Evolutionary conservation across 2,888 invertebrate genomes (phyloP), one percentile per base, ranked within the genome.

Genomic region (Apodemia hepburni): DNA sequence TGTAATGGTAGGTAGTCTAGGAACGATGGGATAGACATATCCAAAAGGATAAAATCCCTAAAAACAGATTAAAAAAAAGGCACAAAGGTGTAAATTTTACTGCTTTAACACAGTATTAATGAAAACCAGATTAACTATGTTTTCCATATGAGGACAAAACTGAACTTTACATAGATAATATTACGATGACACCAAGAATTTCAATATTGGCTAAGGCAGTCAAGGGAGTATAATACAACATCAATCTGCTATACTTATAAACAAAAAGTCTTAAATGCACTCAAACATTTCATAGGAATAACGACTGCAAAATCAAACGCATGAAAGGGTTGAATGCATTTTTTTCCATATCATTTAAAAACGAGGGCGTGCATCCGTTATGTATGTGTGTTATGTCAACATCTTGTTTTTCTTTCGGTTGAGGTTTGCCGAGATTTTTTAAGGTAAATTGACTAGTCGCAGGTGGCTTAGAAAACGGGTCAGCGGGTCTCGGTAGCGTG

Each of bases 341-440:
- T 81, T 87, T 22, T 87, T 69, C 77, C 76, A 65, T 84, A 81
- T 68, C 73, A 63, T 62, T 38, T n/a, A 49, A 70, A 84, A 91
- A 87, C 73, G 85, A 79, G 90, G 87, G 75, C 89, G 83, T 77
- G 75, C 73, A 74, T 73, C 79, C 75, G 83, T 80, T 84, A 82
- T 70, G 75, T 84, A 87, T 87, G 86, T 88, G 77, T 87, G 88
- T 87, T 86, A 82, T 76, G 87, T 85, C 81, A 88, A 89, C 91
- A 89, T 73, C 78, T 80, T 76, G 81, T 80, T 88, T 90, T 85
- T 87, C 86, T 88, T 87, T 85, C 74, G 77, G 77, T 72, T 72
- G 80, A 78, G 81, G 84, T 82, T 87, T 84, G 78, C 80, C 70
- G 78, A 84, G 82, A 79, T 89, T 86, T 88, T 82, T 88, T 82